Evolutionary conservation across 2,113 vertebrate genomes (phyloP), one percentile per base, ranked within the genome.

Genomic region (Ammodytes marinus): DNA sequence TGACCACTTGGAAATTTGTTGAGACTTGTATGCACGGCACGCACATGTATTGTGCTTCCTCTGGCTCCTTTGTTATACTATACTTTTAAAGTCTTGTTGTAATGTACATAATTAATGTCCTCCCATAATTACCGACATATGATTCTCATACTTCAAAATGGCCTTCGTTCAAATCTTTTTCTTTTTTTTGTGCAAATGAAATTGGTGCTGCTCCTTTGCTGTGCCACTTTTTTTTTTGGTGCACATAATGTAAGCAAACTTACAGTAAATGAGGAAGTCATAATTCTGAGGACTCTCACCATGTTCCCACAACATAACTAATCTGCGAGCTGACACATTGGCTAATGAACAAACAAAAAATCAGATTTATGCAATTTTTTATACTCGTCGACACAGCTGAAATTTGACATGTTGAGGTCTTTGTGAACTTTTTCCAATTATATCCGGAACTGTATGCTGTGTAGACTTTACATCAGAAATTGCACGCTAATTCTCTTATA

Each of bases 1-100:
- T 97, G 97, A 97, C 96, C 96, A 96, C 94, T 96, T 92, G 83
- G 72, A 95, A 88, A 96, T 91, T 95, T 95, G 94, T 96, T 96
- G 73, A 69, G 96, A 95, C 95, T 95, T 93, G 67, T 86, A 96
- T 88, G 86, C 92, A 86, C 92, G 92, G 86, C 92, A 86, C 92
- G 92, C 94, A 95, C 91, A 55, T 19, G 35, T 58, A 78, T 79
- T 79, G 8, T 73, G 71, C 73, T 85, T 64, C 73, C 69, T 86
- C 49, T 59, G 66, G 74, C 49, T 79, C 55, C 45, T 84, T 87
- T 91, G 71, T 90, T 86, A 82, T 66, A 15, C 45, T 71, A 27
- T 12, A 69, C 82, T 87, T 77, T 79, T 13, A 68, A 78, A 80
- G 69, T 8, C 73, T 40, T 45, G 46, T 69, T 80, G 46, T 69